phyloP scores from a whole-genome alignment of 2,113 vertebrate genomes.

The Dicrurus megarhynchus region DNA sequence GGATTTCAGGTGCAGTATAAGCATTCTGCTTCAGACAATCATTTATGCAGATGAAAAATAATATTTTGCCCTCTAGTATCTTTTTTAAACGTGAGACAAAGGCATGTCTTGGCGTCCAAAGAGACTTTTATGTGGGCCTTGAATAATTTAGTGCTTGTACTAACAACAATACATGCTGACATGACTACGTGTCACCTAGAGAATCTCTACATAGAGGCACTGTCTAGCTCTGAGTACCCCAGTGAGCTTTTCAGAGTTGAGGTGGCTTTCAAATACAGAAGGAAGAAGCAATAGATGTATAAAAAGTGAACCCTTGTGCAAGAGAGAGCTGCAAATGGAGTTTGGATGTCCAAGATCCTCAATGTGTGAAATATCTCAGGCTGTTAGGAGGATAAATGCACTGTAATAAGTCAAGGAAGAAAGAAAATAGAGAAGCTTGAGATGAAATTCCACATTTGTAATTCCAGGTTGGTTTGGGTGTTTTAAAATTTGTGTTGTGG shows the following conservation, averaged over 20 bases:
- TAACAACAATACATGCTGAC: neutral
- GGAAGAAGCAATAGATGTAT: neutral
- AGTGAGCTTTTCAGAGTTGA: neutral
- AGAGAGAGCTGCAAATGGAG: neutral
- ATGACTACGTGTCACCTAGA: neutral
- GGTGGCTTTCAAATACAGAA: neutral
- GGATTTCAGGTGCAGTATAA: neutral
- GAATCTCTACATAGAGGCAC: neutral
- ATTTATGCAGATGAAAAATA: neutral
- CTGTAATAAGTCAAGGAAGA: neutral
- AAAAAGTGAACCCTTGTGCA: neutral
- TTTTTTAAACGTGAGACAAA: neutral
- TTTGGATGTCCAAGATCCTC: neutral
- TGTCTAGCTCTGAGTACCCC: neutral
- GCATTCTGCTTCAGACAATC: neutral
- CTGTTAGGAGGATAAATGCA: neutral
- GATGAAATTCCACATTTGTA: neutral
- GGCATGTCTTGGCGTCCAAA: neutral
- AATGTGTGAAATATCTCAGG: neutral
- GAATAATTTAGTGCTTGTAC: neutral
- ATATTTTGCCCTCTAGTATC: neutral
- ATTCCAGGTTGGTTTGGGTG: neutral
- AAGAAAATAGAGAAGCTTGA: neutral
- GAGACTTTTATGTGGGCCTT: neutral
- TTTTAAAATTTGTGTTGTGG: neutral